These are phyloP conservation scores for Reinhardtius hippoglossoides DNA, from an alignment of 2,113 vertebrate genomes.

Conservation along the genomic window DNA sequence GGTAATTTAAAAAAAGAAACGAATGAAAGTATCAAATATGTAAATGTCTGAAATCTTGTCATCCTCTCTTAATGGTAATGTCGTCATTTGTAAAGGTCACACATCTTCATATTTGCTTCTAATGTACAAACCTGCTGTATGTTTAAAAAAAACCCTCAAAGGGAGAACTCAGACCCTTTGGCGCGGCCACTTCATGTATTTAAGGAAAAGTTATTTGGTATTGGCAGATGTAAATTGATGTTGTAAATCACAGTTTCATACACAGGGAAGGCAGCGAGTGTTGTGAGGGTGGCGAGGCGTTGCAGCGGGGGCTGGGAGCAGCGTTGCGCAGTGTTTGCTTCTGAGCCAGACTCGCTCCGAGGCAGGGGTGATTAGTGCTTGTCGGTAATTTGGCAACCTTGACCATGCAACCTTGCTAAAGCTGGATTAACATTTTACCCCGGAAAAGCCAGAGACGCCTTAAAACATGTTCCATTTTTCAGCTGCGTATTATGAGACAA, in stretches of 20 bases:
- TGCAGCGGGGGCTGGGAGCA: conserved; percentile 63
- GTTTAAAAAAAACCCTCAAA: conserved; percentile 37
- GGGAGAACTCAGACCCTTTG: conserved; percentile 27
- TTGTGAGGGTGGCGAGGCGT: conserved; percentile 57
- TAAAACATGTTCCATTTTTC: conserved; percentile 80
- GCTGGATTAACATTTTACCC: conserved; percentile 81
- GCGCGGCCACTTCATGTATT: conserved; percentile 65
- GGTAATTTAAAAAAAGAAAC: conserved; percentile 59
- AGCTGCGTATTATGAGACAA: conserved; percentile 67
- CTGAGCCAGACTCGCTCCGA: conserved; percentile 75
- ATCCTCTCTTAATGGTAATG: conserved; percentile 49
- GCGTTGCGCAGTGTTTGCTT: conserved; percentile 68
- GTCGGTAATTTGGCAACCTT: conserved; percentile 83
- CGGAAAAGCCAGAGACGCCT: conserved; percentile 76
- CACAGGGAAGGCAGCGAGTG: conserved; percentile 43
- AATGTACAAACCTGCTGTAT: conserved; percentile 29
- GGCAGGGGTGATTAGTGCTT: conserved; percentile 79
- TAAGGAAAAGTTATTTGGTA: conserved; percentile 73
- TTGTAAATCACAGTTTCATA: conserved; percentile 78
- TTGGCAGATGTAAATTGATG: conserved; percentile 79
- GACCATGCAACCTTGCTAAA: conserved; percentile 81
- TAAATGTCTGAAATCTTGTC: conserved; percentile 25
- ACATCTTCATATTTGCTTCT: conserved; percentile 39
- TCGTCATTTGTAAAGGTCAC: conserved; percentile 74
- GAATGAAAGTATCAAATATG: conserved; percentile 42